Evolutionary conservation across 1,140 invertebrate genomes (phyloP).

Genomic region (Sitobion miscanthi): DNA sequence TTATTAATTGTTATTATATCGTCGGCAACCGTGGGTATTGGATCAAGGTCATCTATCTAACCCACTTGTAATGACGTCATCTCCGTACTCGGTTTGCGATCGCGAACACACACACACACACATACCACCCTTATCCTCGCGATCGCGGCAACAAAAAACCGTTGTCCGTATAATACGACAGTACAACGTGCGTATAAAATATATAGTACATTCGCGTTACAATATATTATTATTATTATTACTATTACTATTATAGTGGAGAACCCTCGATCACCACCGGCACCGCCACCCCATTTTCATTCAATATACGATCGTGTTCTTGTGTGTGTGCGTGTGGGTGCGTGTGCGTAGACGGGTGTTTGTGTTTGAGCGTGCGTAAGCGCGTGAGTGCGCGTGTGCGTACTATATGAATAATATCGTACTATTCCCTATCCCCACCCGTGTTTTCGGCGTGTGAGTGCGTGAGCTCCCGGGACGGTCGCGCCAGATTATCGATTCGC

Average conservation of each 20-base stretch:
- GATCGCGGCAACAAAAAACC: background rate
- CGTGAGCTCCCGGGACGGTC: background rate
- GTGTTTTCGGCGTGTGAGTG: background rate
- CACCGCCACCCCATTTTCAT: constrained; percentile 12
- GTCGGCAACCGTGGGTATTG: background rate
- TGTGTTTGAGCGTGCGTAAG: background rate
- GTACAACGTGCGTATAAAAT: background rate
- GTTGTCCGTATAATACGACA: background rate
- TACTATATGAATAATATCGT: background rate
- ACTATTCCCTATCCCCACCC: background rate
- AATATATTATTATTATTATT: background rate
- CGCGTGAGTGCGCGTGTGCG: background rate
- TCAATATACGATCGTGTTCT: background rate
- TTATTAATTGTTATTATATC: background rate
- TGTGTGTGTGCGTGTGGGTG: background rate
- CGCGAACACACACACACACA: background rate
- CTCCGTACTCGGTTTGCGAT: background rate
- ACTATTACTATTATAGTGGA: background rate
- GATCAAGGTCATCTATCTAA: constrained; percentile 14
- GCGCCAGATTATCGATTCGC: constrained; percentile 31
- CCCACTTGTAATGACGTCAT: background rate
- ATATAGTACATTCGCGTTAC: background rate
- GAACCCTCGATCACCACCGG: background rate
- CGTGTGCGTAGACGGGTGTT: background rate
- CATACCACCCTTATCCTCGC: background rate